These are phyloP conservation scores for Nerophis ophidion DNA, from an alignment of 2,113 vertebrate species.

Conservation along the genomic window DNA sequence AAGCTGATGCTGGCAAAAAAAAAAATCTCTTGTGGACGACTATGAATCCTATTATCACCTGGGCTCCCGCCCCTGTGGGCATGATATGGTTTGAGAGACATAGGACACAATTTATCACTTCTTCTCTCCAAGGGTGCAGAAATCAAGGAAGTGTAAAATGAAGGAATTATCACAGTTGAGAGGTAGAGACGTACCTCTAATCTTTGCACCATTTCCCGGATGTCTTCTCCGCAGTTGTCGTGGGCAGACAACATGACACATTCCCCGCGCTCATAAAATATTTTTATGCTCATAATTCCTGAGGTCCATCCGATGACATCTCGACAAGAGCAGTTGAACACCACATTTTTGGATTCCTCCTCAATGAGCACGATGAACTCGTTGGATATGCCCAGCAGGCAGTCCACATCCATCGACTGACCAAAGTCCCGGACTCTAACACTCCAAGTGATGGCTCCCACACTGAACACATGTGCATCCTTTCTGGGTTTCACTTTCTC, in stretches of 20 bases:
- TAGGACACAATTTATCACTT: conserved; percentile 3
- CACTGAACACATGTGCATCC: conserved; percentile 85
- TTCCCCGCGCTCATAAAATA: conserved; percentile 96
- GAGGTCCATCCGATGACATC: conserved; percentile 98
- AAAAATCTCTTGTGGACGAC: not conserved
- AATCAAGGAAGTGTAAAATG: conserved; percentile 13
- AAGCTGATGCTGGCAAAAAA: not conserved
- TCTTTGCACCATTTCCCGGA: conserved; percentile 88
- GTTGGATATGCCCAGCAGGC: conserved; percentile 91
- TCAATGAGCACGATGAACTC: conserved; percentile 94
- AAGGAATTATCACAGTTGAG: conserved; percentile 15
- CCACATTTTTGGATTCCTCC: conserved; percentile 90
- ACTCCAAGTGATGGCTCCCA: conserved; percentile 90
- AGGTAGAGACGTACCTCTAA: conserved; percentile 78
- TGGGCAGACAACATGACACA: conserved; percentile 86
- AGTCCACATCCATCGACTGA: conserved; percentile 84
- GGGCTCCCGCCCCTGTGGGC: conserved; percentile 1
- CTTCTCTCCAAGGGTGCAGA: not conserved
- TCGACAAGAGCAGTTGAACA: conserved; percentile 97
- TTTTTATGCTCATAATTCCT: conserved; percentile 85
- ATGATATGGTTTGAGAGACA: conserved; percentile 11
- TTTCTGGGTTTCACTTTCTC: conserved; percentile 86
- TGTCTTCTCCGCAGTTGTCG: conserved; percentile 83
- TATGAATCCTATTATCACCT: conserved; percentile 1
- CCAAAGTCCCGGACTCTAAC: conserved; percentile 87